phyloP scores from a whole-genome alignment of 2,797 vertebrate genomes.

The Choloepus didactylus region DNA sequence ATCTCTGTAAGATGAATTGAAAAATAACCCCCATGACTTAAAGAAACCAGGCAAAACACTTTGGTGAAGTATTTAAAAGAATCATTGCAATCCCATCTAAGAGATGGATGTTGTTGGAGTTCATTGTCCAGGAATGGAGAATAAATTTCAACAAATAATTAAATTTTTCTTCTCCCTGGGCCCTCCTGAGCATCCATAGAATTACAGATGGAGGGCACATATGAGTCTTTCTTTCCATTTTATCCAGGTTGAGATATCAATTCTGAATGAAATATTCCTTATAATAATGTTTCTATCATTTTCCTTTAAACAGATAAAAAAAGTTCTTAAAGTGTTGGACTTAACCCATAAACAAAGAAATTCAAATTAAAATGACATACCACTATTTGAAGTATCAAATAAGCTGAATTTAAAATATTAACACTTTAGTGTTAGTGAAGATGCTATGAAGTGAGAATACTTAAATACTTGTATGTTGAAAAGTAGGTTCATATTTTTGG shows the following conservation, averaged over 20 bases:
- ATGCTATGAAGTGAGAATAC: neutral
- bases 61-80: conserved; percentile 15
- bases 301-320: conserved; percentile 50
- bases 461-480: neutral
- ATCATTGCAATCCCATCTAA: neutral
- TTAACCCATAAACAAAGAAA: conserved; percentile 6
- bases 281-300: neutral
- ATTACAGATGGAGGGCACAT: neutral
- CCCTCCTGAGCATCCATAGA: neutral
- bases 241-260: neutral
- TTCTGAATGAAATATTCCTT: neutral
- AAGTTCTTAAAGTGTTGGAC: neutral
- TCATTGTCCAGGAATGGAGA: neutral
- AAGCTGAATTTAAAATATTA: conserved; percentile 44
- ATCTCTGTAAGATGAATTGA: conserved; percentile 45
- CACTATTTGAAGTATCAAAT: neutral
- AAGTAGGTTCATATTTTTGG: neutral
- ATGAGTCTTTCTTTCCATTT: neutral
- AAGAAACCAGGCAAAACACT: conserved; percentile 57
- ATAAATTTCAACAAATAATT: conserved; percentile 5
- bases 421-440: neutral
- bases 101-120: neutral
- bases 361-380: neutral
- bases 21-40: conserved; percentile 50
- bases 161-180: neutral